Percentiles rank a stretch among this genome's conserved stretches.
phyloP scores from a whole-genome alignment of 2,797 vertebrate genomes.

The Calcarius lapponicus region DNA sequence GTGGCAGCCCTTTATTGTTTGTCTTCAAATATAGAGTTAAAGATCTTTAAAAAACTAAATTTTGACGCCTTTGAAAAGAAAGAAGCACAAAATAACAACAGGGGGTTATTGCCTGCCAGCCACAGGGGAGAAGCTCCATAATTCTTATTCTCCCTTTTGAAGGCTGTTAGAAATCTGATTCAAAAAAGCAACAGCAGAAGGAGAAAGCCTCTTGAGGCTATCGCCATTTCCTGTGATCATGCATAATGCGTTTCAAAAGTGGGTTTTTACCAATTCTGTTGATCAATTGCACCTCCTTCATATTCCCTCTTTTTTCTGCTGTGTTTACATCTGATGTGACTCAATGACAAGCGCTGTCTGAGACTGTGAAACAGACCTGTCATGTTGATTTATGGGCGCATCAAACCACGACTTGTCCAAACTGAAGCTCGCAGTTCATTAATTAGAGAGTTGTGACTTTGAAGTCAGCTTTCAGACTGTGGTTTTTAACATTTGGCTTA shows the following conservation, averaged over 20 bases:
- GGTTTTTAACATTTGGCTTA: conserved; percentile 90
- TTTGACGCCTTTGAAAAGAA: conserved; percentile 99
- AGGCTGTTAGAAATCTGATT: conserved; percentile 94
- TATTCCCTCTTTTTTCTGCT: conserved; percentile 80
- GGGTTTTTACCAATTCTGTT: conserved; percentile 95
- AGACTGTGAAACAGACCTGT: conserved; percentile 94
- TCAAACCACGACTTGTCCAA: conserved; percentile 99
- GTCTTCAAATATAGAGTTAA: conserved; percentile 99
- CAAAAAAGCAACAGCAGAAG: conserved; percentile 86
- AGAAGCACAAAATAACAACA: conserved; percentile 99
- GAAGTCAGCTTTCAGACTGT: conserved; percentile 90
- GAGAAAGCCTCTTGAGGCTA: conserved; percentile 94
- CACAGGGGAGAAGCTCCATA: conserved; percentile 94
- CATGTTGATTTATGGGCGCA: conserved; percentile 99
- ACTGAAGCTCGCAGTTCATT: conserved; percentile 99
- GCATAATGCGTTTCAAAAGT: conserved; percentile 99
- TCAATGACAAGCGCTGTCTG: conserved; percentile 97
- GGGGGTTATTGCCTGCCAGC: conserved; percentile 98
- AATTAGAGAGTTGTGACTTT: conserved; percentile 99
- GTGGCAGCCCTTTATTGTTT: conserved; percentile 96
- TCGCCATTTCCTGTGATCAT: conserved; percentile 99
- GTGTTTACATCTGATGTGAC: conserved; percentile 98
- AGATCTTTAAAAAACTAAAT: conserved; percentile 96
- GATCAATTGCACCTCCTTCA: conserved; percentile 96
- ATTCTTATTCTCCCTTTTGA: conserved; percentile 99